These are phyloP conservation scores for Lithobates sylvaticus DNA, from an alignment of 2,797 vertebrate species.

Conservation along the genomic window DNA sequence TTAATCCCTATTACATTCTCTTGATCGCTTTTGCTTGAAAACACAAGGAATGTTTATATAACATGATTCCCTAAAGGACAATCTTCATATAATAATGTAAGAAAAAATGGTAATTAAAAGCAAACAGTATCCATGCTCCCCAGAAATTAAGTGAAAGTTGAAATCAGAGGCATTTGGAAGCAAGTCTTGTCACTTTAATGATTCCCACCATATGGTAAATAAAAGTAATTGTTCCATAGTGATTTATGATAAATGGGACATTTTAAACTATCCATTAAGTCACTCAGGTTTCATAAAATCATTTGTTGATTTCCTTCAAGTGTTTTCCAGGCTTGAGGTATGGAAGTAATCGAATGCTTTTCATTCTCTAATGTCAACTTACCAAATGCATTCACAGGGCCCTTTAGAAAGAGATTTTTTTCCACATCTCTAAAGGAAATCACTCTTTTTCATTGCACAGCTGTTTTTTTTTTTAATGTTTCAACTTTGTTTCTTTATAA, in stretches of 20 bases:
- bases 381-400: constrained; percentile 34
- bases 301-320: constrained; percentile 62
- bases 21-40: constrained; percentile 3
- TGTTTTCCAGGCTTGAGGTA: constrained; percentile 57
- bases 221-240: constrained; percentile 57
- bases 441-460: constrained; percentile 49
- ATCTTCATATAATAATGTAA: constrained; percentile 50
- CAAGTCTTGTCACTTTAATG: constrained; percentile 56
- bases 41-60: constrained; percentile 18
- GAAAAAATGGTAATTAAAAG: constrained; percentile 52
- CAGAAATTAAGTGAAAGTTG: constrained; percentile 37
- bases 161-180: constrained; percentile 46
- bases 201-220: constrained; percentile 60
- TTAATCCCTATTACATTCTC: neutral
- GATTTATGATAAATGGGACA: constrained; percentile 63
- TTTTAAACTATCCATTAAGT: constrained; percentile 63
- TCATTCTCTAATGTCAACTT: constrained; percentile 49
- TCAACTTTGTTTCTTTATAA: constrained; percentile 43
- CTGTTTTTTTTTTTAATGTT: constrained; percentile 51
- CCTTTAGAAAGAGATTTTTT: constrained; percentile 49
- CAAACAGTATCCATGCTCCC: constrained; percentile 20
- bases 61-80: constrained; percentile 24
- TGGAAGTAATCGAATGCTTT: constrained; percentile 55
- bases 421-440: constrained; percentile 40
- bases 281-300: constrained; percentile 61